Evolutionary conservation across 2,888 invertebrate genomes (phyloP), one percentile per base, ranked within the genome.

Genomic region (Erebia epiphron): DNA sequence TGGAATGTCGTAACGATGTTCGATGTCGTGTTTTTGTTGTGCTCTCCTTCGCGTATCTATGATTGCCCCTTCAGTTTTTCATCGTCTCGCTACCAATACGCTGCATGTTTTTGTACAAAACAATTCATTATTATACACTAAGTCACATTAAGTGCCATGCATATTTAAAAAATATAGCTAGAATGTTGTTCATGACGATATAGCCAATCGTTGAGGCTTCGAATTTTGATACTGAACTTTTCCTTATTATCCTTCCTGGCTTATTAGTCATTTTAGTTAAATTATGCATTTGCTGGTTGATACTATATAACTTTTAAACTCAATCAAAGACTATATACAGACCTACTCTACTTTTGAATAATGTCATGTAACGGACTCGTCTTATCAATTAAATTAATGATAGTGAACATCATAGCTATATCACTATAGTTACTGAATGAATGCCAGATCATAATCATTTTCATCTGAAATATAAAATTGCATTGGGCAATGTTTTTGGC

Each of bases 1-100:
- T 79, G 79, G 79, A 78, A 80, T 81, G 80, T 81, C 81, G 73
- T 78, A 77, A 76, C 73, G 76, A 75, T 78, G 41, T 71, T 74
- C 73, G 72, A 68, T 73, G 67, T 74, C 72, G 76, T 73, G 75
- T 75, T 77, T 71, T 75, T 78, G 75, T 77, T 77, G 75, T 77
- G 74, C 67, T 41, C 79, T 76, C 75, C 75, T 69, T 75, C 58
- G 58, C 71, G 76, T 77, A 70, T 75, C 74, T 74, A 72, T 73
- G 73, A 67, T 72, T 50, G 11, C 64, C 43, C 64, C 66, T 58
- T 67, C 57, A 64, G 65, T 73, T 71, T 71, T 68, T 64, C 67
- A 66, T 14, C 52, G 68, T 65, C 70, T 58, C 41, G 41, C 68
- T 18, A 11, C 21, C 9, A 18, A 62, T 61, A 7, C 14, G n/a